Evolutionary conservation across 2,797 vertebrate genomes (phyloP).

Genomic region (Phoeniculus purpureus): DNA sequence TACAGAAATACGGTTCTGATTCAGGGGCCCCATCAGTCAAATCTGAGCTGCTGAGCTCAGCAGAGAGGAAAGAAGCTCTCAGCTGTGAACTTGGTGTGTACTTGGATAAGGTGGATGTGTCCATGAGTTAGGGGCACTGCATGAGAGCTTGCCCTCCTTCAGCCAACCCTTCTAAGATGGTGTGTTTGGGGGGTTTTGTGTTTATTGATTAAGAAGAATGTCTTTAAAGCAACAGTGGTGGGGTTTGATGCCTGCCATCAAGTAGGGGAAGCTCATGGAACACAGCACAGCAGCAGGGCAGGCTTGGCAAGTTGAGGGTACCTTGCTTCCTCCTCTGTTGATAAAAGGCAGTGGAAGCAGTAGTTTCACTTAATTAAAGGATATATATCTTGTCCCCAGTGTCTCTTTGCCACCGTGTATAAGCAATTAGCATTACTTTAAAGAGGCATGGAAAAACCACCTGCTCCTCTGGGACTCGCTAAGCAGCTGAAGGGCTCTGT

Average conservation of each 20-base stretch:
- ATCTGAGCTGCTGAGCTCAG: not conserved
- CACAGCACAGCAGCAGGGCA: not conserved
- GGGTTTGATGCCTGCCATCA: rapidly evolving
- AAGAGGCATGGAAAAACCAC: conserved; percentile 36
- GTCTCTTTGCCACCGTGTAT: not conserved
- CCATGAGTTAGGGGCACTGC: not conserved
- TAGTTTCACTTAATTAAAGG: not conserved
- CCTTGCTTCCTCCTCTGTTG: not conserved
- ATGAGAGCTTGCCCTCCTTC: not conserved
- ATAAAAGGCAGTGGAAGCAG: not conserved
- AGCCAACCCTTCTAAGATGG: not conserved
- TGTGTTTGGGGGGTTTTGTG: rapidly evolving
- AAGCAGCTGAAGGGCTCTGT: not conserved
- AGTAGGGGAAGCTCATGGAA: not conserved
- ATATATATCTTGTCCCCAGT: not conserved
- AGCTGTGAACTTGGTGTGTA: not conserved
- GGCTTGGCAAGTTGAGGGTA: not conserved
- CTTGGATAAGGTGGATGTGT: not conserved
- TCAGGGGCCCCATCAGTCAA: not conserved
- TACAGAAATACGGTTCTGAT: not conserved
- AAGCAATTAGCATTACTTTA: conserved; percentile 19
- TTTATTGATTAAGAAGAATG: not conserved
- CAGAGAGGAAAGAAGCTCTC: not conserved
- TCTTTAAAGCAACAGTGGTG: not conserved
- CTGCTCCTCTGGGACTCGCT: not conserved